Conservation (phyloP, 2,113 vertebrate species). For the Plecotus auritus region DNA sequence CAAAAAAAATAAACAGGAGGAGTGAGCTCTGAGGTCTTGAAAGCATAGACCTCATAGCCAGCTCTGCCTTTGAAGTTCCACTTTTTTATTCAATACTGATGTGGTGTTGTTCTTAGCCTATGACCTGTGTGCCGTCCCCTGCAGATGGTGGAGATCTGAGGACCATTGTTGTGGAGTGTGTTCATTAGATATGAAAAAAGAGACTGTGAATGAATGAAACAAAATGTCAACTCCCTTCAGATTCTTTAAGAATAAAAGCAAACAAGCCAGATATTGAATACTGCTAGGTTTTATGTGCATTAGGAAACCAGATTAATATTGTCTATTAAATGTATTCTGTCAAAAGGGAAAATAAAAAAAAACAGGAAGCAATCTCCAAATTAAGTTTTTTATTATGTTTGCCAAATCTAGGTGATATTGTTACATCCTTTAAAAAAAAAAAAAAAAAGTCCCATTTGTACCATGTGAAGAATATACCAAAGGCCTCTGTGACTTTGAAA, state of each 20-base stretch:
- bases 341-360: neutral
- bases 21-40: constrained; percentile 68
- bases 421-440: constrained; percentile 29
- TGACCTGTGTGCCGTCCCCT: constrained; percentile 68
- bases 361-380: neutral
- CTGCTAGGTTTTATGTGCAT: neutral
- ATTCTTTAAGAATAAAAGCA: constrained; percentile 70
- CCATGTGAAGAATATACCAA: constrained; percentile 25
- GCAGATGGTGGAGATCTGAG: constrained; percentile 76
- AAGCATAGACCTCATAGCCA: constrained; percentile 68
- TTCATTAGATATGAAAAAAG: constrained; percentile 76
- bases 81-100: constrained; percentile 63
- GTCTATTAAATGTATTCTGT: neutral
- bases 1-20: constrained; percentile 75
- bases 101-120: constrained; percentile 65
- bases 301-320: neutral
- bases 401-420: constrained; percentile 51
- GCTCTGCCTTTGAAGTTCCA: constrained; percentile 74
- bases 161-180: constrained; percentile 71
- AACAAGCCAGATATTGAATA: constrained; percentile 43
- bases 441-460: constrained; percentile 51
- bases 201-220: constrained; percentile 75
- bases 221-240: constrained; percentile 66
- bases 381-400: constrained; percentile 35
- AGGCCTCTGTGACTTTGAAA: constrained; percentile 61